phyloP scores from a whole-genome alignment of 2,888 invertebrate species.

The Tipula unca region DNA sequence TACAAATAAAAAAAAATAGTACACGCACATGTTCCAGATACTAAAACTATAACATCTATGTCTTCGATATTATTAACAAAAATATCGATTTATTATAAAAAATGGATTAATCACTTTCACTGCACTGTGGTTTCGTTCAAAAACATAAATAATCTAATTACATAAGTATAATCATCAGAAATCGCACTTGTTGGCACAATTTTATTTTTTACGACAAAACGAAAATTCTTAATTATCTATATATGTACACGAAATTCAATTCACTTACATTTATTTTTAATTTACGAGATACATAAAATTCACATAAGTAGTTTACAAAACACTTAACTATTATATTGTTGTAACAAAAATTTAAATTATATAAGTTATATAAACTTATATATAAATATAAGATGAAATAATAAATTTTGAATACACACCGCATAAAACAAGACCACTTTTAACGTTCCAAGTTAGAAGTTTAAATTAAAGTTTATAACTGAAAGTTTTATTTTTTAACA shows the following conservation, averaged over 20 bases:
- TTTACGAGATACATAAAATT: too few relatives aligned
- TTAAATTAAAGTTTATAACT: neutral
- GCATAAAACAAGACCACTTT: neutral
- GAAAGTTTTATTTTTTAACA: neutral
- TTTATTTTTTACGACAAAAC: neutral
- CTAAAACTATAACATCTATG: neutral
- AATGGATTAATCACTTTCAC: neutral
- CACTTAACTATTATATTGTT: neutral
- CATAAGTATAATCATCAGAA: too few relatives aligned
- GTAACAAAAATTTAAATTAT: neutral
- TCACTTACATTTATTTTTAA: neutral
- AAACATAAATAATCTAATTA: neutral
- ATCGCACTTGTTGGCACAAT: neutral
- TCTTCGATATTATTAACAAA: too few relatives aligned
- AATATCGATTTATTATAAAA: neutral
- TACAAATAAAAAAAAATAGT: too few relatives aligned
- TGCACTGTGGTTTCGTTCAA: neutral
- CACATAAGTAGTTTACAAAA: neutral
- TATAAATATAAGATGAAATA: too few relatives aligned
- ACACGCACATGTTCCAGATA: too few relatives aligned
- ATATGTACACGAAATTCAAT: too few relatives aligned
- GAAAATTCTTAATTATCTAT: neutral
- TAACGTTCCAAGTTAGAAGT: neutral
- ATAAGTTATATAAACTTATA: too few relatives aligned
- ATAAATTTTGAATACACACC: neutral